A percentile compares a stretch with the other conserved stretches of the same genome.
Evolutionary conservation across 2,113 vertebrate genomes (phyloP).

Genomic region (Daubentonia madagascariensis): DNA sequence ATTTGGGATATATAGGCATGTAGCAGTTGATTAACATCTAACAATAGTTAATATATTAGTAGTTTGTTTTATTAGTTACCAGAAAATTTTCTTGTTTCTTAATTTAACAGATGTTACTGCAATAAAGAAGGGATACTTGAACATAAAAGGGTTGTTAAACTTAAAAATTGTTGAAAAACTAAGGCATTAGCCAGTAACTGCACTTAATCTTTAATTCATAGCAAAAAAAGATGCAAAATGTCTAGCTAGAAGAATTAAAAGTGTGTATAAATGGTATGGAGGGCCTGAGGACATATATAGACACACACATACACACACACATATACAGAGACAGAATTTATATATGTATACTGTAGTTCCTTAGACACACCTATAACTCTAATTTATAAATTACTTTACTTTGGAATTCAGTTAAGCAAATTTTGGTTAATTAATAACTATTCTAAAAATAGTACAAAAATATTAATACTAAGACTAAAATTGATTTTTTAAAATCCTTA

Average conservation of each 20-base stretch:
- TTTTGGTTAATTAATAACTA: not conserved
- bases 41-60: not conserved
- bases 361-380: not conserved
- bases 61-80: not conserved
- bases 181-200: not conserved
- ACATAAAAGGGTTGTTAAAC: not conserved
- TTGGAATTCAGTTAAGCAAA: not conserved
- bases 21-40: not conserved
- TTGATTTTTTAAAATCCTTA: not conserved
- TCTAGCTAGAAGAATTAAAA: not conserved
- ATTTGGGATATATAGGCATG: not conserved
- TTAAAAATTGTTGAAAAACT: not conserved
- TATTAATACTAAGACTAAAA: not conserved
- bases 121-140: not conserved
- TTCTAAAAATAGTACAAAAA: not conserved
- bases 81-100: not conserved
- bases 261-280: not conserved
- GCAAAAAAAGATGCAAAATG: not conserved
- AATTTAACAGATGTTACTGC: not conserved
- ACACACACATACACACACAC: not conserved
- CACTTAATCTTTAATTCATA: not conserved
- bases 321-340: not conserved
- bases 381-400: slow-evolving; percentile 16
- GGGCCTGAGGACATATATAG: no score
- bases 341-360: not conserved